A percentile compares a stretch with the other conserved stretches of the same genome.
Evolutionary conservation across 2,797 vertebrate genomes (phyloP).

Genomic region (Acanthurus lineatus): DNA sequence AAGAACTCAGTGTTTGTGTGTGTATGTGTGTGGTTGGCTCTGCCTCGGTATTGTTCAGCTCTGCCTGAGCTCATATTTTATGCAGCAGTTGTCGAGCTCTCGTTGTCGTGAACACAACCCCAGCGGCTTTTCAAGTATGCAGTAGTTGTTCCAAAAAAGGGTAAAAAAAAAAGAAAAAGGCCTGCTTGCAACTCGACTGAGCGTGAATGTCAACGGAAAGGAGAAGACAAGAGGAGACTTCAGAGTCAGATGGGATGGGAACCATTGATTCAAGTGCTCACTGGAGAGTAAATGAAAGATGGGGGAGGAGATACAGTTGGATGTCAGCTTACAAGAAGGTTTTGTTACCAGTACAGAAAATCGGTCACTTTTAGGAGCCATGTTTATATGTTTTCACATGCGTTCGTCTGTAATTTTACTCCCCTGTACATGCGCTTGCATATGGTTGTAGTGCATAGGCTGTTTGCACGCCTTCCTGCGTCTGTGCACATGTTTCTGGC

Average conservation of each 20-base stretch:
- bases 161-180: constrained; percentile 2
- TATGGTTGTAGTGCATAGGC: not conserved
- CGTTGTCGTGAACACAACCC: constrained; percentile 58
- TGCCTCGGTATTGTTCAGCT: constrained; percentile 45
- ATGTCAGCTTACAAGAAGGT: constrained; percentile 35
- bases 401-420: constrained; percentile 12
- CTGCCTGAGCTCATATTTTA: constrained; percentile 56
- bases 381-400: constrained; percentile 3
- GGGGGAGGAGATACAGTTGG: constrained; percentile 15
- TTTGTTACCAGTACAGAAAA: constrained; percentile 42
- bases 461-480: not conserved
- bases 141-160: constrained; percentile 58
- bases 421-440: not conserved
- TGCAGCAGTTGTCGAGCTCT: constrained; percentile 60
- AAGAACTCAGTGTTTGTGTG: constrained; percentile 32
- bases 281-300: constrained; percentile 45
- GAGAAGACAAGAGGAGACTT: constrained; percentile 52
- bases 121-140: constrained; percentile 72
- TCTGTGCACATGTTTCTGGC: constrained; percentile 33
- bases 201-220: constrained; percentile 54
- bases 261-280: constrained; percentile 54
- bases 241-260: constrained; percentile 51
- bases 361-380: constrained; percentile 37
- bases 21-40: constrained; percentile 42
- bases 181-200: constrained; percentile 54